Base-by-base conservation (phyloP, 2,113 vertebrate species). In the Pseudopodoces humilis region DNA sequence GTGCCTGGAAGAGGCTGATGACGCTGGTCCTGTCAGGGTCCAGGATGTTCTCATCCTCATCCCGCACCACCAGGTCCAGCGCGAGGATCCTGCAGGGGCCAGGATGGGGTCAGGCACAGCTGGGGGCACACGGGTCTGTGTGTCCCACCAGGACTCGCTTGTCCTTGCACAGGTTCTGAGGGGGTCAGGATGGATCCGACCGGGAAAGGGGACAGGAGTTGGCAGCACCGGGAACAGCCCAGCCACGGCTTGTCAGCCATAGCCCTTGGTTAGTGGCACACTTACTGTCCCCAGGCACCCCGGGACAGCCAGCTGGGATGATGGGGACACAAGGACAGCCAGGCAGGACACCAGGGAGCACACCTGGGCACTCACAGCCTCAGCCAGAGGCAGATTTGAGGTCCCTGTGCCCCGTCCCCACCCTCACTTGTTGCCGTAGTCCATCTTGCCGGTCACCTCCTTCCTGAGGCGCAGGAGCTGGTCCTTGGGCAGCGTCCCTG, bases 381-480 rank as follows among this genome's bases (percentile, higher is more conserved):
- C 50, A 62, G 56, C 70, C 53, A 39, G 37, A 12, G 44, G 37
- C 17, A 9, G 30, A 15, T 47, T 6, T 8, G 47, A 28, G 41
- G 19, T 53, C 39, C 17, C 44, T 5, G 0, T 2, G 2, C 8
- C 41, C 72, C 3, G 0, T 39, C 18, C 49, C 64, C 0, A 0
- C n/a, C 13, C 92, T 94, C 91, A 97, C 97, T 94, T 96, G 97
- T 97, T 97, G 58, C 97, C 97, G 0, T 95, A 94, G 95, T 97
- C 97, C 28, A 97, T 97, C 89, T 44, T 97, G 76, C 94, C 30
- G 5, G 97, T 97, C 91, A 97, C 96, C 78, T 97, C 96, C 85
- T 94, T 97, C 83, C 96, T 88, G 55, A 97, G 92, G 67, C 95
- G 94, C 85, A 94, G 87, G 13, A 96, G 95, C 59, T 97, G 87